Percentiles rank a stretch among this genome's conserved stretches.
phyloP scores from a whole-genome alignment of 37 sponge, comb jelly and placozoan genomes.

The Cliona cf. orientalis region DNA sequence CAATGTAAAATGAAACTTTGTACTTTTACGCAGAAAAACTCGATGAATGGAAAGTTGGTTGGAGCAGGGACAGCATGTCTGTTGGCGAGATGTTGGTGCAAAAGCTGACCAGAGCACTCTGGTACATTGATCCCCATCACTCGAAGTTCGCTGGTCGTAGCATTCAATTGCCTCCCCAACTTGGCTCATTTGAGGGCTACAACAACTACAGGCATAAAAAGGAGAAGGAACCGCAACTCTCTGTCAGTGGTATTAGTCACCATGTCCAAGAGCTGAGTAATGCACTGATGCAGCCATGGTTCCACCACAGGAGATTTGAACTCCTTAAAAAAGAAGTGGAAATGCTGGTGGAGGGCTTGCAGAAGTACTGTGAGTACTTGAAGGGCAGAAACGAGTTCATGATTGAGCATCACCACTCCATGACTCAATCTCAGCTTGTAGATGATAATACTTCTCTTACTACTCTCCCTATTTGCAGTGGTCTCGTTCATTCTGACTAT shows the following conservation, averaged over 20 bases:
- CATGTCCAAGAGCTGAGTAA: slow-evolving; percentile 15
- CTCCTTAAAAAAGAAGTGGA: not conserved
- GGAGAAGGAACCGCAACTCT: slow-evolving; percentile 23
- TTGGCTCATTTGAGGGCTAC: slow-evolving; percentile 2
- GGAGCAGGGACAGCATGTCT: no score
- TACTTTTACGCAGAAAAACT: no score
- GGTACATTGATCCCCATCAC: slow-evolving; percentile 45
- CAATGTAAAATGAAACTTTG: no score
- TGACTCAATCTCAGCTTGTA: not conserved
- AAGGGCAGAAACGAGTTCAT: not conserved
- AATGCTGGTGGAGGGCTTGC: slow-evolving; percentile 1
- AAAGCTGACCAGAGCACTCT: not conserved
- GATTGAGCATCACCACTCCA: not conserved
- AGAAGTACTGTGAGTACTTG: not conserved
- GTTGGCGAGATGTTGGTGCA: no score
- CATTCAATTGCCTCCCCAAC: not conserved
- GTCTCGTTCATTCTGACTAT: slow-evolving; percentile 8
- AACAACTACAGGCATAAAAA: slow-evolving; percentile 22
- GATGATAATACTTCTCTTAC: slow-evolving; percentile 26
- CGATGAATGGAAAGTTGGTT: no score
- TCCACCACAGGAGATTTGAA: not conserved
- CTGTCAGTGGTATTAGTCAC: not conserved
- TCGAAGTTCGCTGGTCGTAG: slow-evolving; percentile 3
- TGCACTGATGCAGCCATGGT: slow-evolving; percentile 34
- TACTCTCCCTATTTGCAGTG: not conserved